A percentile compares a stretch with the other conserved stretches of the same genome.
phyloP scores from a whole-genome alignment of 2,797 vertebrate genomes.

The Pseudocheirus occidentalis region DNA sequence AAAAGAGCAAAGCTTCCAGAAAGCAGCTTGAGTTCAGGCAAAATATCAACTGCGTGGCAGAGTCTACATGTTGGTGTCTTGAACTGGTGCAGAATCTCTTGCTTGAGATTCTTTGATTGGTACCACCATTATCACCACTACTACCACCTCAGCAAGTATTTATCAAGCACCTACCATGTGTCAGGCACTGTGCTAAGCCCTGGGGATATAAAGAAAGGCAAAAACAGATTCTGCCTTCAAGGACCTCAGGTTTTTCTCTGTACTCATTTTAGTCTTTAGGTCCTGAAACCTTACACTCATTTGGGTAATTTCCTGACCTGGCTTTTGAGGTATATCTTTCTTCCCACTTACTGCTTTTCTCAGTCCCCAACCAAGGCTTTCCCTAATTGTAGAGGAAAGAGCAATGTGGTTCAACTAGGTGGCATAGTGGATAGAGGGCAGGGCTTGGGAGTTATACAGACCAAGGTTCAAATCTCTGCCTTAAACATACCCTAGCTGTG shows the following conservation, averaged over 20 bases:
- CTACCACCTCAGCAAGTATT: neutral
- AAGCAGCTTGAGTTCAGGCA: neutral
- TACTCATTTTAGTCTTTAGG: neutral
- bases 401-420: neutral
- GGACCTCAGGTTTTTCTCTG: neutral
- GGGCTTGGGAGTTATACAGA: neutral
- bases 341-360: neutral
- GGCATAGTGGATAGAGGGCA: neutral
- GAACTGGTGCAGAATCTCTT: neutral
- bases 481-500: neutral
- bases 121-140: neutral
- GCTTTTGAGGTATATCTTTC: neutral
- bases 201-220: neutral
- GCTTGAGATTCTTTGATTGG: neutral
- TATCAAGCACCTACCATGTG: neutral
- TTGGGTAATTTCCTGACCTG: neutral
- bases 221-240: neutral
- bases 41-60: neutral
- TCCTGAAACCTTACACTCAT: neutral
- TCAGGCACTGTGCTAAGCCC: neutral
- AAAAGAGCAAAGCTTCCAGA: neutral
- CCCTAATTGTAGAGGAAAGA: neutral
- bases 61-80: neutral
- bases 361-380: neutral
- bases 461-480: neutral